Conservation (phyloP, 2,888 invertebrate genomes). For the Drosophila merina region DNA sequence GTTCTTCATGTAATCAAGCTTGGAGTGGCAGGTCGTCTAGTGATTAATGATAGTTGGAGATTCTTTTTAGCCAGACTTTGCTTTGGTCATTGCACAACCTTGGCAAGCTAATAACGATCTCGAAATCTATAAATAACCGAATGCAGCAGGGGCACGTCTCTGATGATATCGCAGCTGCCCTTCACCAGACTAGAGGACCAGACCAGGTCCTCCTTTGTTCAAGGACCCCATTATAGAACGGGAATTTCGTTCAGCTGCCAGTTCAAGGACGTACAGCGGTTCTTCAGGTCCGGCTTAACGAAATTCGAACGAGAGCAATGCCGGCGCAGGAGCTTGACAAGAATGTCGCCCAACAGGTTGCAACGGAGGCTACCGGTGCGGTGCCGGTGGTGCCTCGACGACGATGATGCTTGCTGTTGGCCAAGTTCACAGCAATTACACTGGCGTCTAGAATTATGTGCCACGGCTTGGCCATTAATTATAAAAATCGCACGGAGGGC, state of each 20-base stretch:
- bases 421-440: constrained; percentile 72
- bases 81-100: constrained; percentile 64
- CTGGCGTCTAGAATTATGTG: constrained; percentile 56
- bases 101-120: constrained; percentile 66
- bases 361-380: constrained; percentile 7
- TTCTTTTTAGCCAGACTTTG: constrained; percentile 42
- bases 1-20: constrained; percentile 40
- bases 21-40: constrained; percentile 43
- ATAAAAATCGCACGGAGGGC: constrained; percentile 39
- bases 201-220: constrained; percentile 45
- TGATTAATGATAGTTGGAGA: constrained; percentile 62
- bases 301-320: constrained; percentile 9
- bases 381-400: no score
- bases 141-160: constrained; percentile 59
- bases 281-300: constrained; percentile 65
- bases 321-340: constrained; percentile 12
- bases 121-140: constrained; percentile 62
- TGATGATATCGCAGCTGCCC: constrained; percentile 58
- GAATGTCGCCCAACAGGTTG: constrained; percentile 72
- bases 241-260: constrained; percentile 71
- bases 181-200: constrained; percentile 50
- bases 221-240: constrained; percentile 67
- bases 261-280: constrained; percentile 79
- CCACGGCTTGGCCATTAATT: constrained; percentile 56
- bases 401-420: constrained; percentile 24